Conservation (phyloP, 2,113 vertebrate species). For the Amazona vittata region DNA sequence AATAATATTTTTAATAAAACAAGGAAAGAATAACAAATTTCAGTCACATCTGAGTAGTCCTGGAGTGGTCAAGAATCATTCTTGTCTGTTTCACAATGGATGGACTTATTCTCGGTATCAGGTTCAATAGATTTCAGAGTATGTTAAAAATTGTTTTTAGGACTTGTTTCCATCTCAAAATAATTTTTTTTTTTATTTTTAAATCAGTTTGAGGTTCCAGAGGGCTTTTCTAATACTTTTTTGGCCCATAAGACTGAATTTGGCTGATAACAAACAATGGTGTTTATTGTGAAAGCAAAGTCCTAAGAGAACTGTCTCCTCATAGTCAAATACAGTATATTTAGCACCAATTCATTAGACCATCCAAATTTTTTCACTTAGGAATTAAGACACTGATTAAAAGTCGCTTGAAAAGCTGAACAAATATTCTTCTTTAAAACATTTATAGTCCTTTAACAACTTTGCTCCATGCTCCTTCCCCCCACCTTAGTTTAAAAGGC, state of each 20-base stretch:
- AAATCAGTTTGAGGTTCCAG: neutral
- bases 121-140: neutral
- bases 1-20: neutral
- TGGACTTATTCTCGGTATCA: neutral
- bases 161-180: neutral
- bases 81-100: neutral
- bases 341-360: neutral
- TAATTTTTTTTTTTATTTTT: neutral
- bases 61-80: neutral
- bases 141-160: neutral
- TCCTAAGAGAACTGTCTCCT: neutral
- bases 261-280: neutral
- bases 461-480: neutral
- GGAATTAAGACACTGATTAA: neutral
- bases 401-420: neutral
- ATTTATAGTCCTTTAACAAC: neutral
- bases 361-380: neutral
- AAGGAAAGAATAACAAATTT: neutral
- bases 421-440: neutral
- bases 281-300: neutral
- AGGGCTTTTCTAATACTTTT: neutral
- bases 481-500: neutral
- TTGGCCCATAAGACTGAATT: neutral
- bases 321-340: neutral
- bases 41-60: neutral